A percentile compares a stretch with the other conserved stretches of the same genome.
Evolutionary conservation across 1,140 invertebrate species (phyloP).

Genomic region (Scaptomyza hsui): DNA sequence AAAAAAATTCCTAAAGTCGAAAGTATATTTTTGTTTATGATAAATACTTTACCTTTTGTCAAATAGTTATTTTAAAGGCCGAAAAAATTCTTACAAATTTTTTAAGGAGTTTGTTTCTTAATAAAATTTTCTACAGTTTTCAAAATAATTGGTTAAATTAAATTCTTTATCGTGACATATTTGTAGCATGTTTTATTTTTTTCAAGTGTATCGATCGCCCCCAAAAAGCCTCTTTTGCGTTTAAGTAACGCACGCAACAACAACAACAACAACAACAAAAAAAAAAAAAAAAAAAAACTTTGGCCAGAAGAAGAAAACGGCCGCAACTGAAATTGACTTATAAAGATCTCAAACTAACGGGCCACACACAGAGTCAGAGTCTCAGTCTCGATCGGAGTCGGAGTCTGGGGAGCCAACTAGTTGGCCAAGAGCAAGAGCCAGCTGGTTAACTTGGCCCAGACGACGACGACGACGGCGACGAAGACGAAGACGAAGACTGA

Average conservation of each 20-base stretch:
- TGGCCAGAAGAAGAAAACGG: slow-evolving; percentile 20
- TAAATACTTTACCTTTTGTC: no score
- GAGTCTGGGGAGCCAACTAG: slow-evolving; percentile 29
- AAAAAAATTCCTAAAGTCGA: no score
- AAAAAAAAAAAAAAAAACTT: slow-evolving; percentile 11
- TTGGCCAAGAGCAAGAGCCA: slow-evolving; percentile 22
- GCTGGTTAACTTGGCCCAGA: slow-evolving; percentile 32
- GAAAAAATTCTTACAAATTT: no score
- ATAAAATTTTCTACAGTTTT: no score
- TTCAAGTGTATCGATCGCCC: background rate
- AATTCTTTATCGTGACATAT: no score
- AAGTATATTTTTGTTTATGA: no score
- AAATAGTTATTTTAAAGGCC: no score
- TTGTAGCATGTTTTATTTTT: background rate
- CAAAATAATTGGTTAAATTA: no score
- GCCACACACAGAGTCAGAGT: slow-evolving; percentile 65
- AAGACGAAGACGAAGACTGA: slow-evolving; percentile 25
- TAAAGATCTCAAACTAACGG: slow-evolving; percentile 80
- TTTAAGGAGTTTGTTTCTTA: no score
- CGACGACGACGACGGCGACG: background rate
- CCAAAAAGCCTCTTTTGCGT: background rate
- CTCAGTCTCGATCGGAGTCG: slow-evolving; percentile 1
- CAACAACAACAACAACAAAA: background rate
- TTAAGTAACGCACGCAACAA: background rate
- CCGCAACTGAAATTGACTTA: slow-evolving; percentile 66